Percentiles rank a stretch among this genome's conserved stretches.
These are phyloP conservation scores for Priapulus caudatus DNA, from an alignment of 2,888 invertebrate genomes.

Conservation along the genomic window DNA sequence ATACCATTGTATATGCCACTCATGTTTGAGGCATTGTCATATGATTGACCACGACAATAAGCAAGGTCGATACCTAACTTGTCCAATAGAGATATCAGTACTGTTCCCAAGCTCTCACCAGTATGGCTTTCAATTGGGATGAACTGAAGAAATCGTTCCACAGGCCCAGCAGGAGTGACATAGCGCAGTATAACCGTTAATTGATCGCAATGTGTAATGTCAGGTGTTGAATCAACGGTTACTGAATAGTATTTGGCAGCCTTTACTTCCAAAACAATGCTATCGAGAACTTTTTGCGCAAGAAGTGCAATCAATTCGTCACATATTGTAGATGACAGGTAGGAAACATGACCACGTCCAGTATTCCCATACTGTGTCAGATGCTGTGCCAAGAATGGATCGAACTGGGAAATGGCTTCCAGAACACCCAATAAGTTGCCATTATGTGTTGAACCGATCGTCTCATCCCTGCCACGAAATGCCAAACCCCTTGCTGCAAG, in stretches of 20 bases:
- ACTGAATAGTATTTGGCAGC: conserved; percentile 21
- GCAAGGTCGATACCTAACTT: too few species aligned
- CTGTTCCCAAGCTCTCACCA: too few species aligned
- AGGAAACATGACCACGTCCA: conserved; percentile 26
- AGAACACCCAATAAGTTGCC: conserved; percentile 28
- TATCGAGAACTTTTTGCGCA: conserved; percentile 24
- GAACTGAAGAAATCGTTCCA: conserved; percentile 30
- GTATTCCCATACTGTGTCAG: conserved; percentile 25
- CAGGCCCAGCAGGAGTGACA: conserved; percentile 21
- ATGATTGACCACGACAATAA: background rate
- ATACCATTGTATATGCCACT: background rate
- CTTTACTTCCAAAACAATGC: conserved; percentile 27
- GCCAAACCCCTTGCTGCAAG: conserved; percentile 24
- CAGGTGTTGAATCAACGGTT: conserved; percentile 27
- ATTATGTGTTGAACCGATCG: conserved; percentile 23
- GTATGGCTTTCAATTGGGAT: conserved; percentile 28
- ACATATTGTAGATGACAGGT: conserved; percentile 27
- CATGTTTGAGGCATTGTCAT: background rate
- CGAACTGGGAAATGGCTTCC: conserved; percentile 29
- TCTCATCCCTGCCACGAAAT: conserved; percentile 26
- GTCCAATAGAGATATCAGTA: too few species aligned
- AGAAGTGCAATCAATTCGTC: conserved; percentile 31
- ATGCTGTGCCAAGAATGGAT: conserved; percentile 27
- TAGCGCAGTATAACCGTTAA: conserved; percentile 30
- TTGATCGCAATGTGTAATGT: conserved; percentile 30